phyloP scores from a whole-genome alignment of 2,113 vertebrate species.

The Microtus oregoni region DNA sequence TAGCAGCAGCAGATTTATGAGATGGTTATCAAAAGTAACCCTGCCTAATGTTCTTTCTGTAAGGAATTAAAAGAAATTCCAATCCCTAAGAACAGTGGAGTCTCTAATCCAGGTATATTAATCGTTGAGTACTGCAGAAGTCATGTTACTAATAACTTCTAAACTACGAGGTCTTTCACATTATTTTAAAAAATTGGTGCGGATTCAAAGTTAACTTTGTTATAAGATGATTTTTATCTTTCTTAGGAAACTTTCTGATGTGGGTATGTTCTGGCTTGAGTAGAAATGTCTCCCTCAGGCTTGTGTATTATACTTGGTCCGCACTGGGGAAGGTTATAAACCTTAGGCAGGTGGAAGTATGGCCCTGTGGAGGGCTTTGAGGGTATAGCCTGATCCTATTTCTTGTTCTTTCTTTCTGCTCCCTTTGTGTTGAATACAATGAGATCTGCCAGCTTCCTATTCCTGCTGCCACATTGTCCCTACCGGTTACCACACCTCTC shows the following conservation, averaged over 20 bases:
- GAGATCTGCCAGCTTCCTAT: background rate
- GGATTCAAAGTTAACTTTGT: background rate
- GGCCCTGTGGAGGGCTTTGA: background rate
- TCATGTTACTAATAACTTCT: background rate
- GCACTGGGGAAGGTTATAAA: background rate
- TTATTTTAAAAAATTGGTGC: slow-evolving; percentile 12
- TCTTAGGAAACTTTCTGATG: background rate
- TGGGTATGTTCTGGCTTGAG: background rate
- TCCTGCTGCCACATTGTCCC: background rate
- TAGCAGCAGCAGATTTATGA: background rate
- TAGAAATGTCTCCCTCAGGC: background rate
- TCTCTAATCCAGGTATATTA: background rate
- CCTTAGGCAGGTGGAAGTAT: background rate
- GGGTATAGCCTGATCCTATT: too few relatives aligned
- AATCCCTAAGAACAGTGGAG: background rate
- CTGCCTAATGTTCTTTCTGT: background rate
- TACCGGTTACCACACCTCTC: background rate
- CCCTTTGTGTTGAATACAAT: background rate
- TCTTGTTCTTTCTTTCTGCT: background rate
- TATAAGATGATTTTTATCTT: background rate
- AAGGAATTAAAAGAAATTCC: background rate
- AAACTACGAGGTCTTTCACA: background rate
- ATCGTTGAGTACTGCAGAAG: background rate
- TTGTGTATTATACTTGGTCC: background rate
- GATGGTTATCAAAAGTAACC: background rate